Percentiles rank a stretch among this genome's conserved stretches.
Conservation (phyloP, 2,888 invertebrate species). For the Branchipolynoe longqiensis region DNA sequence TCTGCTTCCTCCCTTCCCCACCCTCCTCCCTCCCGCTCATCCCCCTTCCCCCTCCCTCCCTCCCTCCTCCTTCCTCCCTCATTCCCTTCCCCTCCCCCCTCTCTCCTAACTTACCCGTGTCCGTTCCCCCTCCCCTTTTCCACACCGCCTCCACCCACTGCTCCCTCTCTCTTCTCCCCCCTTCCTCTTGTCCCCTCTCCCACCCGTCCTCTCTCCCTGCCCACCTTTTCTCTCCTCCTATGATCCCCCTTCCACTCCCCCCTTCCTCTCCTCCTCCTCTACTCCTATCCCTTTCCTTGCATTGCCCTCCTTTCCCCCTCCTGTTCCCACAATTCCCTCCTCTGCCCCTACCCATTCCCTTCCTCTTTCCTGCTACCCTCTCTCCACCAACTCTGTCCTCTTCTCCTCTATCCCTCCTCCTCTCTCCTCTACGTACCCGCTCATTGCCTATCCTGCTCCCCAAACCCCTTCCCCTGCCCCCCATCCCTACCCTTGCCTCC, state of each 20-base stretch:
- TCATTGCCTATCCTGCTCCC: not conserved
- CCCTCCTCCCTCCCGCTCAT: too few species aligned
- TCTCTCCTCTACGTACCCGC: not conserved
- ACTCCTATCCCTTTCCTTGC: not conserved
- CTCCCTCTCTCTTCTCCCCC: not conserved
- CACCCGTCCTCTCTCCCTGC: not conserved
- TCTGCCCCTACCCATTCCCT: not conserved
- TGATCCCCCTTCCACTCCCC: not conserved
- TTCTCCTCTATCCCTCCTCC: not conserved
- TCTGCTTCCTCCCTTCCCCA: too few species aligned
- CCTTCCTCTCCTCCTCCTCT: not conserved
- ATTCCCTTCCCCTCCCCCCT: not conserved
- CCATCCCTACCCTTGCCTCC: not conserved
- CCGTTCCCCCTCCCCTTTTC: not conserved
- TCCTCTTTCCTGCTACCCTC: not conserved
- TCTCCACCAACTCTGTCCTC: not conserved
- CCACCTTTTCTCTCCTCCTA: not conserved
- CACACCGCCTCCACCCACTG: not conserved
- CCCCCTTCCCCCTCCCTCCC: not conserved
- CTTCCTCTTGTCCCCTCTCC: not conserved
- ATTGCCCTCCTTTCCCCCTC: not conserved
- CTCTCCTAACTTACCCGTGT: not conserved
- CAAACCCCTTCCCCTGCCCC: not conserved
- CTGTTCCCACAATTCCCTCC: too few species aligned
- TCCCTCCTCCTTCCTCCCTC: not conserved